Conservation (phyloP, 1,140 invertebrate genomes). For the Macrosteles quadrilineatus region DNA sequence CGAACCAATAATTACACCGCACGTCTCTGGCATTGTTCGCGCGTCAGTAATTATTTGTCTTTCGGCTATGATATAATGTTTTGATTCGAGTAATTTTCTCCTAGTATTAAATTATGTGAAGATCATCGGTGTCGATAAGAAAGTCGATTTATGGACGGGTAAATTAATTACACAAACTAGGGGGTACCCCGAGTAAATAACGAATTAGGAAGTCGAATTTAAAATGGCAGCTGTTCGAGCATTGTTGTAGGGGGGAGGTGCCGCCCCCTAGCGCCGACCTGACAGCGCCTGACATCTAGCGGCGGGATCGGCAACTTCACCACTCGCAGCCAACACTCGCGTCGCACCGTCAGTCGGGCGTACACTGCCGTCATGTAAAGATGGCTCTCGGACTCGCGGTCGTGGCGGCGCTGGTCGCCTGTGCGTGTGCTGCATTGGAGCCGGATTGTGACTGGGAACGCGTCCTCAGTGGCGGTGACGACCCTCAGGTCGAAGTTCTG, state of each 20-base stretch:
- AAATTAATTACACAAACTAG: conserved; percentile 7
- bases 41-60: neutral
- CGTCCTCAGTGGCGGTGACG: conserved; percentile 64
- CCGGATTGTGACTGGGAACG: conserved; percentile 48
- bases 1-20: neutral
- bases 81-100: conserved; percentile 23
- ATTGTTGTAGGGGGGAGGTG: neutral
- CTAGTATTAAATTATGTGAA: neutral
- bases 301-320: neutral
- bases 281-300: conserved; percentile 20
- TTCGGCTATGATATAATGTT: conserved; percentile 11
- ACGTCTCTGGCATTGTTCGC: neutral
- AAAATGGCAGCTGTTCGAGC: conserved; percentile 3
- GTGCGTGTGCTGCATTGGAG: conserved; percentile 35
- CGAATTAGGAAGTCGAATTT: conserved; percentile 12
- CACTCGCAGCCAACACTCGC: neutral
- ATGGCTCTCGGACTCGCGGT: conserved; percentile 23
- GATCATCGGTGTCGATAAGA: conserved; percentile 10
- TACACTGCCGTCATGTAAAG: conserved; percentile 27
- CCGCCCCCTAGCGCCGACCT: neutral
- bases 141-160: neutral
- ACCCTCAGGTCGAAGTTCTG: conserved; percentile 55
- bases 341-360: conserved; percentile 26
- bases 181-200: neutral
- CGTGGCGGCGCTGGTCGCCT: neutral